Evolutionary conservation across 2,888 invertebrate genomes (phyloP), one percentile per base, ranked within the genome.

Genomic region (Myopa tessellatipennis): DNA sequence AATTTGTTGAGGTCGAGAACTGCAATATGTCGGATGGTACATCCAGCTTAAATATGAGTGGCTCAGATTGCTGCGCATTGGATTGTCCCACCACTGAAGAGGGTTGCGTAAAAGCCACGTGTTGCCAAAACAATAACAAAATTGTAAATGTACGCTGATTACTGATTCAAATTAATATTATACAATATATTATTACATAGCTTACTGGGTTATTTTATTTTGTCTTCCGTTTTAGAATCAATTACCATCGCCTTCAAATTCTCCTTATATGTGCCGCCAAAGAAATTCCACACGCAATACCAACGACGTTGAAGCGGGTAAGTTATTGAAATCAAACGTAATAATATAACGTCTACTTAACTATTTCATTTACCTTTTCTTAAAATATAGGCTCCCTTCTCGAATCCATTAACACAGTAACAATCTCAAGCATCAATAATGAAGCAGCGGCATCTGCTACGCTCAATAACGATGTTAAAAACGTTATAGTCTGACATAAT

Each of bases 61-160:
- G 84, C 89, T 90, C 82, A 89, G 92, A 91, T 87, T 93, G 89
- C 90, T 97, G 97, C 88, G 95, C 95, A 40, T 90, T 97, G 16
- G 95, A 96, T 88, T 97, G 96, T 87, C 96, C 97, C 61, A 94
- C 95, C 86, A 95, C 95, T 79, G 94, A 95, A 84, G 92, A 92
- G 84, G 92, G 95, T 50, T 97, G 97, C 87, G 94, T 94, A 83
- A 94, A 95, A 85, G 95, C 95, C 60, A 97, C 96, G 4, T 97
- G 97, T 88, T 97, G 97, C 82, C 90, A 90, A 85, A 89, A 88
- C 80, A 89, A 88, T 83, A 89, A 88, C 79, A 89, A 89, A 87
- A 82, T 86, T 78, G 88, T 88, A 78, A 81, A 79, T 81, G 34
- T 73, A 65, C 63, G 61, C 58, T n/a, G 69, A 45, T 6, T 67